Conservation (phyloP, 2,888 invertebrate genomes). For the Pseudanteris insignis region DNA sequence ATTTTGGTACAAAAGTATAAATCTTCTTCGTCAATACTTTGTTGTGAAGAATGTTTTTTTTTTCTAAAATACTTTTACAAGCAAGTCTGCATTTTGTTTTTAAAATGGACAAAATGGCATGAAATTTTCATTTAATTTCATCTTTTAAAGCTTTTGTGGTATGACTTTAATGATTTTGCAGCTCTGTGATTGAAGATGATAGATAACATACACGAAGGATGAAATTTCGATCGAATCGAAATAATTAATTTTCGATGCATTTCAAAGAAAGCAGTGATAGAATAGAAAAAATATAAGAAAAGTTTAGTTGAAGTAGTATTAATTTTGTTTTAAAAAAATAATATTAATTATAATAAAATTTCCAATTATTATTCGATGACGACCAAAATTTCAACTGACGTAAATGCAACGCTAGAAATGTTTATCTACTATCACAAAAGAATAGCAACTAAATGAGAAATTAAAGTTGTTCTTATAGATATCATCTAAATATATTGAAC, state of each 20-base stretch:
- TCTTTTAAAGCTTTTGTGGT: conserved; percentile 6
- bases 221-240: neutral
- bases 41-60: conserved; percentile 9
- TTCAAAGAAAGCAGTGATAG: too few relatives aligned
- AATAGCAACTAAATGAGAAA: neutral
- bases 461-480: neutral
- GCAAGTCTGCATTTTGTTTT: conserved; percentile 1
- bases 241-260: too few relatives aligned
- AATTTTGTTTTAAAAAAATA: too few relatives aligned
- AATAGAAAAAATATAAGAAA: too few relatives aligned
- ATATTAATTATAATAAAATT: too few relatives aligned
- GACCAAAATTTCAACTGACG: too few relatives aligned
- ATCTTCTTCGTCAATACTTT: conserved; percentile 19
- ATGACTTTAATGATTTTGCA: conserved; percentile 6
- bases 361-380: too few relatives aligned
- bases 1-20: too few relatives aligned
- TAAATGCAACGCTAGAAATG: conserved; percentile 16
- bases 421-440: conserved; percentile 1
- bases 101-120: conserved; percentile 35
- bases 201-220: conserved; percentile 21
- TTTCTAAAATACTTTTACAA: conserved; percentile 8
- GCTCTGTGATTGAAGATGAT: conserved; percentile 14
- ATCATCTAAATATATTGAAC: conserved; percentile 7
- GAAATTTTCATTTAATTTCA: conserved; percentile 26
- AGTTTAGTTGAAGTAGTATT: too few relatives aligned